A percentile compares a stretch with the other conserved stretches of the same genome.
Conservation (phyloP, 1,140 invertebrate species). For the Neuroterus valhalla region DNA sequence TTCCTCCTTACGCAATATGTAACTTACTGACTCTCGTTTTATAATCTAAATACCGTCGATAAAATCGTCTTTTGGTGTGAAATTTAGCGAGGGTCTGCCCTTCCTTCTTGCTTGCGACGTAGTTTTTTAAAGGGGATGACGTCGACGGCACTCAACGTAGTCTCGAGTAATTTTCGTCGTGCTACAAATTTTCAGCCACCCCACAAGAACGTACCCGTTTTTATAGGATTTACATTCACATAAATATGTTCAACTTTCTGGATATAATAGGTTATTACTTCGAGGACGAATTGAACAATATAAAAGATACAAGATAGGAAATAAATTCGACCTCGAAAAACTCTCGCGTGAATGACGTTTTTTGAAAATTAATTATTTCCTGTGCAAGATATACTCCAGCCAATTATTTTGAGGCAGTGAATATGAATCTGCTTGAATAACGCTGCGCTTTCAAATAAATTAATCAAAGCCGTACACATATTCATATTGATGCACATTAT, state of each 20-base stretch:
- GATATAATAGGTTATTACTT: neutral
- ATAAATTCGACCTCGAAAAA: no score
- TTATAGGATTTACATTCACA: neutral
- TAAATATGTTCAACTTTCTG: neutral
- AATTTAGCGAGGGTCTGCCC: constrained; percentile 59
- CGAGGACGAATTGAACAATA: neutral
- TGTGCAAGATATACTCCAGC: no score
- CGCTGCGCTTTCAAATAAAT: no score
- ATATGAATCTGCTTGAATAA: no score
- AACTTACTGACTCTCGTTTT: constrained; percentile 54
- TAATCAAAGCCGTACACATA: no score
- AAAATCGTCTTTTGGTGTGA: constrained; percentile 58
- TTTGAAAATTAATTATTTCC: neutral
- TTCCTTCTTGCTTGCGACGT: constrained; percentile 40
- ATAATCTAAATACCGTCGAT: constrained; percentile 61
- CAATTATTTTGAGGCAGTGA: no score
- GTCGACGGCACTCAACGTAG: constrained; percentile 25
- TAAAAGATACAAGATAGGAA: neutral
- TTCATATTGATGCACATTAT: no score
- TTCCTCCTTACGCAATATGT: constrained; percentile 52
- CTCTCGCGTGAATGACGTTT: neutral
- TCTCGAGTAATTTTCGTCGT: constrained; percentile 17
- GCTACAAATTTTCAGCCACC: constrained; percentile 19
- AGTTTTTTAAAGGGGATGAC: constrained; percentile 42
- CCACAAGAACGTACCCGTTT: neutral